Evolutionary conservation across 2,113 vertebrate species (phyloP).

Genomic region (Ailurus styani): DNA sequence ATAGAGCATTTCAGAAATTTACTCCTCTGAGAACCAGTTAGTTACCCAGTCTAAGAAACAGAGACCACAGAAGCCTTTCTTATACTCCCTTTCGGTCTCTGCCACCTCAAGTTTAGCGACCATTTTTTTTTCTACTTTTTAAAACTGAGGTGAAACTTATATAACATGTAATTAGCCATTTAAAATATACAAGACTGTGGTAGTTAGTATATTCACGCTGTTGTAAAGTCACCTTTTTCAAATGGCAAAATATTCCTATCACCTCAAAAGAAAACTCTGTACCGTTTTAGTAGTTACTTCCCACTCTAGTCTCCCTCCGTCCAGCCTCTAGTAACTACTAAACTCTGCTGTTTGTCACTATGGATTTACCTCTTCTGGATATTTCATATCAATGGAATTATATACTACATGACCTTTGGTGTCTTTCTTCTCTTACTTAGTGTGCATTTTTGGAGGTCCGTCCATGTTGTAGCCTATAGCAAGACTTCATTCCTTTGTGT

Average conservation of each 20-base stretch:
- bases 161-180: background rate
- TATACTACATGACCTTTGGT: background rate
- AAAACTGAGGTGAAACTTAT: background rate
- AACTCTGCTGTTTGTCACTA: background rate
- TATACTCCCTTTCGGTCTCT: background rate
- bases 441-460: background rate
- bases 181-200: background rate
- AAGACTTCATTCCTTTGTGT: background rate
- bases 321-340: background rate
- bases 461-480: background rate
- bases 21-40: background rate
- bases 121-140: background rate
- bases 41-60: background rate
- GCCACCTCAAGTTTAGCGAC: background rate
- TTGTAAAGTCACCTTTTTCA: background rate
- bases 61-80: background rate
- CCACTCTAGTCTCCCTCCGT: background rate
- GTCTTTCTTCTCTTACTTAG: background rate
- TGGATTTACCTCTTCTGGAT: background rate
- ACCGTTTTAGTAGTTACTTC: background rate
- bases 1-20: background rate
- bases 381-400: background rate
- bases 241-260: background rate
- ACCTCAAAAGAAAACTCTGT: background rate
- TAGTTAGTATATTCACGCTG: background rate